Evolutionary conservation across 1,140 invertebrate genomes (phyloP).

Genomic region (Neotoxoptera formosana): DNA sequence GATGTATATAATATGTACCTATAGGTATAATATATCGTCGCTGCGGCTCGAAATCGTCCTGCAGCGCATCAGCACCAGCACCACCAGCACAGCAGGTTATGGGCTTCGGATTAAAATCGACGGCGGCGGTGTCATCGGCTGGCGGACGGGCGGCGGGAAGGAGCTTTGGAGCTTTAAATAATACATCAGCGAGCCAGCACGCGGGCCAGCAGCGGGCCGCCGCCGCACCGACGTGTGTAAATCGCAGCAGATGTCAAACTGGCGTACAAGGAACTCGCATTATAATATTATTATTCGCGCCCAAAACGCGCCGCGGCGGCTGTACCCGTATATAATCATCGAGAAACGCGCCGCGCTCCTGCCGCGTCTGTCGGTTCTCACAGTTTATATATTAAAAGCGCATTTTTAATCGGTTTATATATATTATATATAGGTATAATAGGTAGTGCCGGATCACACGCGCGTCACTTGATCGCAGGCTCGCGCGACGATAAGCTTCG

Average conservation of each 20-base stretch:
- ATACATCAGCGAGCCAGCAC: constrained; percentile 28
- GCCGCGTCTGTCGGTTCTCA: constrained; percentile 36
- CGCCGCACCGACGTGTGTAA: constrained; percentile 26
- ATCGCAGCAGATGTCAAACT: constrained; percentile 40
- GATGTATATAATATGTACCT: too few relatives aligned
- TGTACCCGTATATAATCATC: constrained; percentile 26
- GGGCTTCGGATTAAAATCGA: constrained; percentile 19
- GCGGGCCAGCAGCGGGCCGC: not conserved
- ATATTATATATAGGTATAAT: too few relatives aligned
- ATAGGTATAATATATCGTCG: too few relatives aligned
- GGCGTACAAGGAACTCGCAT: constrained; percentile 50
- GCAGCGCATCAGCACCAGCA: too few relatives aligned
- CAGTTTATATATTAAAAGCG: constrained; percentile 41
- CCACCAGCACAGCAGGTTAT: not conserved
- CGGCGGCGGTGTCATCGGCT: not conserved
- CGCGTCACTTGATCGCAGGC: not conserved
- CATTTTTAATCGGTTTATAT: constrained; percentile 51
- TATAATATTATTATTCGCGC: constrained; percentile 21
- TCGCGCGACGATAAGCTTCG: not conserved
- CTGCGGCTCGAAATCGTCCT: not conserved
- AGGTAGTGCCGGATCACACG: not conserved
- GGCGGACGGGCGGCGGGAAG: not conserved
- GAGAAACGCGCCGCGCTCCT: constrained; percentile 1
- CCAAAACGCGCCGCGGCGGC: constrained; percentile 19
- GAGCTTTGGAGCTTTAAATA: constrained; percentile 45